Conservation (phyloP, 2,113 vertebrate genomes). For the Choloepus hoffmanni region DNA sequence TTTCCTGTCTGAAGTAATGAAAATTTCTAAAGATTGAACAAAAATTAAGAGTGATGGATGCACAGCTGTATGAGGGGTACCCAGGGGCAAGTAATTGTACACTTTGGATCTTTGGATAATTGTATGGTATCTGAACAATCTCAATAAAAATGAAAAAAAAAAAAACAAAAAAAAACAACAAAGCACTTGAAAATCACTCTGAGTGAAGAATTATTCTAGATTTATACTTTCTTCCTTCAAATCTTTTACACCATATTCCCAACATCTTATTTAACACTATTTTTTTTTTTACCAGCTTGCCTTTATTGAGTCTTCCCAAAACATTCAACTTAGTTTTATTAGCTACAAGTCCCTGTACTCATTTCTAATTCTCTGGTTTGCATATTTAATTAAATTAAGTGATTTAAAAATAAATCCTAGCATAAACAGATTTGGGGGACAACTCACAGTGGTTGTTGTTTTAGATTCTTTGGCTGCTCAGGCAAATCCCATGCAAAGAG, state of each 20-base stretch:
- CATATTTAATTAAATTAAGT: not conserved
- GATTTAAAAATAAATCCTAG: not conserved
- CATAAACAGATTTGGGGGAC: not conserved
- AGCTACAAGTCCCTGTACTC: not conserved
- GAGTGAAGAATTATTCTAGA: not conserved
- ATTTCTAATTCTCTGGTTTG: not conserved
- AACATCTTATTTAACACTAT: not conserved
- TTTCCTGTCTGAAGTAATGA: too few relatives aligned
- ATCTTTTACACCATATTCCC: not conserved
- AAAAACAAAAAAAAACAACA: too few relatives aligned
- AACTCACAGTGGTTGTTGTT: not conserved
- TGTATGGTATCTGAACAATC: too few relatives aligned
- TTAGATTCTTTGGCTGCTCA: too few relatives aligned
- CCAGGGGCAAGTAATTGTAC: too few relatives aligned
- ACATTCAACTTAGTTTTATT: not conserved
- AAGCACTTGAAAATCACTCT: too few relatives aligned
- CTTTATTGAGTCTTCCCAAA: not conserved
- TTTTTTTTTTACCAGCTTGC: slow-evolving; percentile 15
- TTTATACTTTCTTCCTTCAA: not conserved
- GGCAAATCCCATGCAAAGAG: too few relatives aligned
- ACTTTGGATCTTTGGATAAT: too few relatives aligned
- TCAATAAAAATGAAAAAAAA: too few relatives aligned
- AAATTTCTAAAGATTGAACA: too few relatives aligned
- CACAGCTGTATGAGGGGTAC: too few relatives aligned
- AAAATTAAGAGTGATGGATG: too few relatives aligned